Conservation (phyloP, 1,140 invertebrate genomes). For the Leptonema lineaticorne region DNA sequence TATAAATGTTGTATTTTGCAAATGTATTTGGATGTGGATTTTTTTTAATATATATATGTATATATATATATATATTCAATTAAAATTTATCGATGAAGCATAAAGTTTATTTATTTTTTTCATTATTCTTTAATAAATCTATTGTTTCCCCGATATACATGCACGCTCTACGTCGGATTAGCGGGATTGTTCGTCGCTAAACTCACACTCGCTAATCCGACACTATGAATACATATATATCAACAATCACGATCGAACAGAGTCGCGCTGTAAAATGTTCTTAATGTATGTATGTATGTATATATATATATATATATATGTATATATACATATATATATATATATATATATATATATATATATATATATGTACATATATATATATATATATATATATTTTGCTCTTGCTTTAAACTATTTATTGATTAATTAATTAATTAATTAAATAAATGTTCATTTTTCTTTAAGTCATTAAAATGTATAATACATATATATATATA, state of each 20-base stretch:
- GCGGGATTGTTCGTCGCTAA: too few species aligned
- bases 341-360: too few species aligned
- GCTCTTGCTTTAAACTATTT: too few species aligned
- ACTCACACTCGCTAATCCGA: too few species aligned
- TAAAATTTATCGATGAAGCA: background rate
- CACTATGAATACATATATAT: too few species aligned
- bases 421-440: too few species aligned
- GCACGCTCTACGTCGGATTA: too few species aligned
- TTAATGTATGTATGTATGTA: background rate
- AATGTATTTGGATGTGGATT: background rate
- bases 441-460: background rate
- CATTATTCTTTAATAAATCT: background rate
- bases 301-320: background rate
- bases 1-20: constrained; percentile 4
- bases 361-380: too few species aligned
- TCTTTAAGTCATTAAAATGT: background rate
- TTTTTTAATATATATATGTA: constrained; percentile 13
- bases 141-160: too few species aligned
- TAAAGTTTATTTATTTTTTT: background rate
- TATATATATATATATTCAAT: constrained; percentile 7
- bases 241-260: too few species aligned
- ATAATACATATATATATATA: background rate
- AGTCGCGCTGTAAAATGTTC: too few species aligned
- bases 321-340: background rate
- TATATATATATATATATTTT: too few species aligned